Evolutionary conservation across 1,140 invertebrate species (phyloP), one percentile per base, ranked within the genome.

Genomic region (Drosophila virilis): DNA sequence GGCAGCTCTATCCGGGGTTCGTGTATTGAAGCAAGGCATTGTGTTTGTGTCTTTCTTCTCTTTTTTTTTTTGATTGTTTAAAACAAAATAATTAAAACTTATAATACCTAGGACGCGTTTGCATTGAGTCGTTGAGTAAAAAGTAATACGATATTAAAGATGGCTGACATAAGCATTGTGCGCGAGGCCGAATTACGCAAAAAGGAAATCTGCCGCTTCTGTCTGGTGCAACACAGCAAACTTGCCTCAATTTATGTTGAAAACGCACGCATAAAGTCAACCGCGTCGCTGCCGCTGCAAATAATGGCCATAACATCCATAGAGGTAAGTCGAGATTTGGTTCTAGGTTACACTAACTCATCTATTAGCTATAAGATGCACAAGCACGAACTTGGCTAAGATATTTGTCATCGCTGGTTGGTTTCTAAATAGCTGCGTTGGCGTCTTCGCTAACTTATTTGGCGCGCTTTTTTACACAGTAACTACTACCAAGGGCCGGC

Each of bases 291-390:
- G 77, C 93, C 94, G 43, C 88, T 96, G 77, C 95, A 96, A 93
- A 95, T 96, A 80, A 95, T 96, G 94, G 95, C 96, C 38, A 96
- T 95, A 82, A 94, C 95, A 69, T 94, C 95, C 48, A 95, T 96
- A 65, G 96, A 96, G 95, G 96, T 96, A 94, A 93, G 80, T 68
- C 35, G 43, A 43, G 15, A 57, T 13, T 38, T 45, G 74, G 78
- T 86, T 85, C 66, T 61, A 60, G 58, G 6, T 73, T 74, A 59
- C 17, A 74, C 78, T 88, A 86, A 74, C 38, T 15, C 32, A 45
- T n/a, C 42, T 32, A 42, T 52, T 32, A 15, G 38, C 22, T 10
- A 15, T 15, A 57, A 57, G 15, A 50, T 38, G 33, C 52, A 32
- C 43, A 33, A 35, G n/a, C 15, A 38, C 69, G 43, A 90, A 89